Conservation (phyloP, 1,140 invertebrate species). For the Heliconius himera region DNA sequence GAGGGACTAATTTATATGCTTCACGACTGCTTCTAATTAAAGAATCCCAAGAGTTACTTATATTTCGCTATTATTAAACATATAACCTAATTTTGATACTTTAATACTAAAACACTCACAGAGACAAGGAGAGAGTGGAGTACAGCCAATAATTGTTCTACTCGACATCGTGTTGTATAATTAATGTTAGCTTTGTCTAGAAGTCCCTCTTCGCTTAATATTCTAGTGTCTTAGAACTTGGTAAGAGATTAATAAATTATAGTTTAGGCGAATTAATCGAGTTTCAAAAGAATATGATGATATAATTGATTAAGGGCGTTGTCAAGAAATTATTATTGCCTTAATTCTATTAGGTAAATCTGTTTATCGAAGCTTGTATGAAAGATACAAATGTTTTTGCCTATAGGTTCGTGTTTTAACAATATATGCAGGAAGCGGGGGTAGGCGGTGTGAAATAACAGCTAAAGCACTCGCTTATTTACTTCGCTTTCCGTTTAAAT, state of each 20-base stretch:
- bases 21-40: not conserved
- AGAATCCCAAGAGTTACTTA: not conserved
- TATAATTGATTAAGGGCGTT: not conserved
- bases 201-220: constrained; percentile 1
- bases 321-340: not conserved
- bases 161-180: not conserved
- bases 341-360: not conserved
- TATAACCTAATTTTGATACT: not conserved
- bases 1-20: not conserved
- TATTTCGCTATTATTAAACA: not conserved
- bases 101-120: not conserved
- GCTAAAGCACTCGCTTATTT: too few species aligned
- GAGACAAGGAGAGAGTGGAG: too few species aligned
- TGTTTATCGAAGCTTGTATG: not conserved
- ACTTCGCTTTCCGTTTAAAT: not conserved
- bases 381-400: too few species aligned
- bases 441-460: too few species aligned
- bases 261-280: not conserved
- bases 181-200: constrained; percentile 5
- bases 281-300: not conserved
- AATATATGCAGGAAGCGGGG: too few species aligned
- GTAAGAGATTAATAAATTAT: not conserved
- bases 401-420: too few species aligned
- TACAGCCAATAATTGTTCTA: not conserved
- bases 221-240: not conserved